Evolutionary conservation across 2,797 vertebrate species (phyloP).

Genomic region (Rhinophrynus dorsalis): DNA sequence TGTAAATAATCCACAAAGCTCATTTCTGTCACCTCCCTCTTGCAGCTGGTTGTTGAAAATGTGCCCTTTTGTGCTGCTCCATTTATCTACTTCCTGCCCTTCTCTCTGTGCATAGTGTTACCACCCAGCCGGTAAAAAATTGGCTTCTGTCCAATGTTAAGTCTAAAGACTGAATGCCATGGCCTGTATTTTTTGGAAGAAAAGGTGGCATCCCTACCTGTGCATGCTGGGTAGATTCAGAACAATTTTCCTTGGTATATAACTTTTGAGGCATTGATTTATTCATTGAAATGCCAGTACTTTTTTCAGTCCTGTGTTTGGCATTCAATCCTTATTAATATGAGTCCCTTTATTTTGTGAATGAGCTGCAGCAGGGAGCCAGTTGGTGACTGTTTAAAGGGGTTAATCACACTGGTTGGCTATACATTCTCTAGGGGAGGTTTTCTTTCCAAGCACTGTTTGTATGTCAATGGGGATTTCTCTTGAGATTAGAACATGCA

Average conservation of each 20-base stretch:
- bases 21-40: no score
- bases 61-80: no score
- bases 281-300: not conserved
- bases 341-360: not conserved
- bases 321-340: no score
- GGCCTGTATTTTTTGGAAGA: no score
- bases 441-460: not conserved
- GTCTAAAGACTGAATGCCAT: no score
- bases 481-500: not conserved
- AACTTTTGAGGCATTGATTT: constrained; percentile 20
- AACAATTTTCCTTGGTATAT: not conserved
- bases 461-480: not conserved
- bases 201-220: no score
- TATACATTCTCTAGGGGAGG: not conserved
- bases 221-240: not conserved
- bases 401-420: not conserved
- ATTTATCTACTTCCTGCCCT: no score
- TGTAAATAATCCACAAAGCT: no score
- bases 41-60: no score
- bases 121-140: no score
- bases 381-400: not conserved
- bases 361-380: not conserved
- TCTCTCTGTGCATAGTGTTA: no score
- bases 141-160: no score
- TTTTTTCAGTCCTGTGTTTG: not conserved